phyloP scores from a whole-genome alignment of 2,888 invertebrate species.

The Lacanobia wlatinum region DNA sequence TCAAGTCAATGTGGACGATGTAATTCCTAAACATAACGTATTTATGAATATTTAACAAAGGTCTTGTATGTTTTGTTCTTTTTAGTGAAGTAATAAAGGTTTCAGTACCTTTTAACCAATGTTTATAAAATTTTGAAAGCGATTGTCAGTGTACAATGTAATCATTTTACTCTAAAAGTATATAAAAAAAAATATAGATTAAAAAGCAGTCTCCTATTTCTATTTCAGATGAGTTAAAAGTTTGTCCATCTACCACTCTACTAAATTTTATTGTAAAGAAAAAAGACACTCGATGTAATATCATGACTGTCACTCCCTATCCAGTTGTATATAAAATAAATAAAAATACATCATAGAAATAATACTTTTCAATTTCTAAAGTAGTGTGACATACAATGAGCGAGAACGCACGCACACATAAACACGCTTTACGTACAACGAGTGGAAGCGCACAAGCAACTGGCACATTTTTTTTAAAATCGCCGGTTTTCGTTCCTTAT shows the following conservation, averaged over 20 bases:
- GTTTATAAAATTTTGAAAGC: too few relatives aligned
- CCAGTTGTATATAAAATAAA: not conserved
- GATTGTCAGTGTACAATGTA: not conserved
- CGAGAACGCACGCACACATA: not conserved
- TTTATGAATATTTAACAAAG: not conserved
- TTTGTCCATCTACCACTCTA: not conserved
- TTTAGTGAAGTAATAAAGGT: too few relatives aligned
- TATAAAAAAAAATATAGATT: too few relatives aligned
- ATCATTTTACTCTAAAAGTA: too few relatives aligned
- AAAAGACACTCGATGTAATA: not conserved
- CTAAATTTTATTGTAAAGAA: conserved; percentile 1
- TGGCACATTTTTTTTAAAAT: not conserved
- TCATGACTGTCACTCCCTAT: not conserved
- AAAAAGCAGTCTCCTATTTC: not conserved
- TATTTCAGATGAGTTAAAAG: not conserved
- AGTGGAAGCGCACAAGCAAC: not conserved
- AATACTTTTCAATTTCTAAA: conserved; percentile 9
- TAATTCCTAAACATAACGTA: not conserved
- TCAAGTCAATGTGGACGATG: not conserved
- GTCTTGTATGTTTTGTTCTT: too few relatives aligned
- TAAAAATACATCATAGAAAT: not conserved
- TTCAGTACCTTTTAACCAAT: too few relatives aligned
- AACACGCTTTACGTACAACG: not conserved
- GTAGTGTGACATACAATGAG: not conserved
- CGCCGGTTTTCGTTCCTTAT: too few relatives aligned